Evolutionary conservation across 2,888 invertebrate species (phyloP), one percentile per base, ranked within the genome.

Genomic region (Orthosia gracilis): DNA sequence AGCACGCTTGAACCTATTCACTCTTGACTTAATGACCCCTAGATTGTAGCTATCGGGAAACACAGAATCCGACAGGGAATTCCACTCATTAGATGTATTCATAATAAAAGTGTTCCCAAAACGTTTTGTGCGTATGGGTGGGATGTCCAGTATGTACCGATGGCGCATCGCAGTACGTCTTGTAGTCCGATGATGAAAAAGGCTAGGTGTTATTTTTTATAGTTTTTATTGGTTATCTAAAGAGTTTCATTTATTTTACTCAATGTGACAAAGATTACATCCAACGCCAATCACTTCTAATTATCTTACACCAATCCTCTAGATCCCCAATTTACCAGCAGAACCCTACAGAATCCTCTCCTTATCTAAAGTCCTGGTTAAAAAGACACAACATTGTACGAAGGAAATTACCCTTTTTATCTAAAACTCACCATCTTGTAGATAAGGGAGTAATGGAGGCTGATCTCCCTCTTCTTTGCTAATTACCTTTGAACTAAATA

Each of bases 381-480:
- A 85, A 85, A 85, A 85, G 65, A 84, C 61, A 74, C 73, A 78
- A 75, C 85, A 76, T 57, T 76, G 73, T 73, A 71, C 74, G 59
- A 68, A 66, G 85, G 87, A 85, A 85, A 85, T 85, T 85, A 85
- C 76, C 82, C 50, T 82, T 86, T 86, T 85, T 85, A 85, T 85
- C 85, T 85, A 40, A 73, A 82, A 79, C 62, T 79, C 65, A 47
- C 66, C 26, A 84, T 87, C 85, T 85, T 26, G 52, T 13, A 76
- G 87, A 88, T 88, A 85, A 86, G 67, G 31, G n/a, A 45, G 13
- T 65, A 82, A 86, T 76, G 85, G 52, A 12, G 54, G 62, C 57
- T 21, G 64, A 85, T 84, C 58, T 73, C 57, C 61, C 55, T 69
- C 40, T 69, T 26, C 70, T 57, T 65, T 54, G 77, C 82, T 85